Base-by-base conservation (phyloP, 1,140 invertebrate genomes). In the Hesperophylax magnus region DNA sequence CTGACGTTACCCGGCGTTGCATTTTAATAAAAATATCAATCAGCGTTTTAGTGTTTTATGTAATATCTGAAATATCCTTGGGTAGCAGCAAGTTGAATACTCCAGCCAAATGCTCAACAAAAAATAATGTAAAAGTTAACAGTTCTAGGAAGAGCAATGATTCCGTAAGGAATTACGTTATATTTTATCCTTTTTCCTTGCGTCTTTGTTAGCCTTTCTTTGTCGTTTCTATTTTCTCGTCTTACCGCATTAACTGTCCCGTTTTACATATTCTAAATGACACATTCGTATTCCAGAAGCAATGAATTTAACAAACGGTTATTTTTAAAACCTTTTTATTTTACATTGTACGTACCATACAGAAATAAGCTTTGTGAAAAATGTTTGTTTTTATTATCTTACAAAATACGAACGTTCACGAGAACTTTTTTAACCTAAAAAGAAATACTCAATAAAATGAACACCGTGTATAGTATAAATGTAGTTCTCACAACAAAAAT, bases 141-240 rank as follows among this genome's bases (percentile, higher is more conserved):
- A 71, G 67, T 18, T 71, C 31, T 22, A 47, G n/a, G 4, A 9
- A 11, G 67, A 47, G 65, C 18, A 71, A 52, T 39, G 39, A 20
- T 52, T 71, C 67, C 67, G 34, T 39, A 8, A 47, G 67, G 67
- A 71, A 71, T 71, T 71, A 71, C 39, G 53, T 53, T 71, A 53
- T 53, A 53, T 52, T 52, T 71, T 52, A 20, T 71, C 39, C 61
- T 31, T 71, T 71, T 71, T 52, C 24, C 67, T 71, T 47, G n/a
- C 31, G 67, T 47, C 67, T 71, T 71, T 71, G n/a, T 52, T 52
- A 47, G 67, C 39, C 39, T 34, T 34, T 52, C 39, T 71, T 52
- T 52, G 67, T 71, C 39, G 34, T 20, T 52, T 71, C 67, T 71
- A 71, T 71, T 71, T 67, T 67, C 67, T 20, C 67, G 8, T 47